Evolutionary conservation across 2,888 invertebrate species (phyloP), one percentile per base, ranked within the genome.

Genomic region (Harpalus rubripes): DNA sequence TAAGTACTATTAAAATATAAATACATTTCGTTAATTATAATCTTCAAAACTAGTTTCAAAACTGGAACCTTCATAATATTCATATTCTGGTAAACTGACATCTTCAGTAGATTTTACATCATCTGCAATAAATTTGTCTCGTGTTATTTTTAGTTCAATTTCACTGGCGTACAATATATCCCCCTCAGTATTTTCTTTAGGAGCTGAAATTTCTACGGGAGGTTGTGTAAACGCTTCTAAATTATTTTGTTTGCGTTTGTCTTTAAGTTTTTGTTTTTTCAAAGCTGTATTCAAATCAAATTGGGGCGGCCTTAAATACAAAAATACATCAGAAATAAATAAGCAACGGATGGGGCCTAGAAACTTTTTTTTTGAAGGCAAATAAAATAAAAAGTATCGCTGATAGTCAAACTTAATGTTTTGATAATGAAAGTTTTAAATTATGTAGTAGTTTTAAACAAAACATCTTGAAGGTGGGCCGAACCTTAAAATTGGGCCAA

Each of bases 211-310:
- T 81, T 87, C 87, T 5, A 87, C 26, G 10, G 88, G 65, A 6
- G 88, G 87, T 15, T 86, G 86, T 3, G 87, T 87, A 82, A 88
- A 89, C 12, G 89, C 90, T 86, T 91, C 88, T 7, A 91, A 85
- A 39, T 88, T 88, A 56, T 90, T 87, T 65, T 89, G 85, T 61
- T 87, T 89, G 83, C 88, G 88, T 86, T 91, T 92, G 22, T 93
- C 92, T 87, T 93, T 93, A 82, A 92, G 91, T 65, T 92, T 92
- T 86, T 94, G 93, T 26, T 92, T 91, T 59, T 92, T 92, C 90
- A 94, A 92, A 2, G 93, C 94, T 76, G 92, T 91, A 87, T 94
- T 93, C 58, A 94, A 90, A 89, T 94, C 93, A 88, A 94, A 94
- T 80, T 93, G 92, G 84, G 93, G 93, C 0, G 94, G 94, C 65